Percentiles rank a stretch among this genome's conserved stretches.
These are phyloP conservation scores for Trachurus trachurus DNA, from an alignment of 2,797 vertebrate genomes.

Conservation along the genomic window DNA sequence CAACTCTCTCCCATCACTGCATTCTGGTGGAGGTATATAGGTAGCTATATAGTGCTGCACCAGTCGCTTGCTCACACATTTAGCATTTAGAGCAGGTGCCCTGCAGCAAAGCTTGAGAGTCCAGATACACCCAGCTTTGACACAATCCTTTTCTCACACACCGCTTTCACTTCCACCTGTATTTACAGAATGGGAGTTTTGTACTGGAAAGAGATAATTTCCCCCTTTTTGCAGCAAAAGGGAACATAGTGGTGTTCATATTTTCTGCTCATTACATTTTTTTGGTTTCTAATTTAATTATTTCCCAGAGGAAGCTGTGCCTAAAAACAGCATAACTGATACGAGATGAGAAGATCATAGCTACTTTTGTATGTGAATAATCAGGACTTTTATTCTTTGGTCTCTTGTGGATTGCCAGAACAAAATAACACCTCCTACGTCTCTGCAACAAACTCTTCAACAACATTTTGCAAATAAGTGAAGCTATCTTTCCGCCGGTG, in stretches of 20 bases:
- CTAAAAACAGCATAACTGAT: slow-evolving; percentile 42
- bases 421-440: slow-evolving; percentile 73
- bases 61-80: slow-evolving; percentile 56
- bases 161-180: slow-evolving; percentile 40
- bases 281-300: slow-evolving; percentile 46
- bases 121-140: slow-evolving; percentile 59
- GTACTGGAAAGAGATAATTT: slow-evolving; percentile 16
- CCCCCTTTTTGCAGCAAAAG: not conserved
- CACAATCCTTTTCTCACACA: slow-evolving; percentile 69
- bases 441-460: slow-evolving; percentile 53
- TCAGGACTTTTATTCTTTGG: slow-evolving; percentile 60
- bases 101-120: slow-evolving; percentile 64
- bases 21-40: slow-evolving; percentile 37
- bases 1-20: slow-evolving; percentile 10
- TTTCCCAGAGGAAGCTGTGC: slow-evolving; percentile 40
- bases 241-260: slow-evolving; percentile 7
- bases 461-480: slow-evolving; percentile 54
- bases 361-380: slow-evolving; percentile 57
- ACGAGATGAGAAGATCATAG: slow-evolving; percentile 56
- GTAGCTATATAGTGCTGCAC: slow-evolving; percentile 37
- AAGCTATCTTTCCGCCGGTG: slow-evolving; percentile 34
- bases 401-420: slow-evolving; percentile 61
- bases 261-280: slow-evolving; percentile 29
- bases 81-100: slow-evolving; percentile 75
- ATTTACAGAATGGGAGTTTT: slow-evolving; percentile 40